Evolutionary conservation across 2,113 vertebrate species (phyloP).

Genomic region (Strix uralensis): DNA sequence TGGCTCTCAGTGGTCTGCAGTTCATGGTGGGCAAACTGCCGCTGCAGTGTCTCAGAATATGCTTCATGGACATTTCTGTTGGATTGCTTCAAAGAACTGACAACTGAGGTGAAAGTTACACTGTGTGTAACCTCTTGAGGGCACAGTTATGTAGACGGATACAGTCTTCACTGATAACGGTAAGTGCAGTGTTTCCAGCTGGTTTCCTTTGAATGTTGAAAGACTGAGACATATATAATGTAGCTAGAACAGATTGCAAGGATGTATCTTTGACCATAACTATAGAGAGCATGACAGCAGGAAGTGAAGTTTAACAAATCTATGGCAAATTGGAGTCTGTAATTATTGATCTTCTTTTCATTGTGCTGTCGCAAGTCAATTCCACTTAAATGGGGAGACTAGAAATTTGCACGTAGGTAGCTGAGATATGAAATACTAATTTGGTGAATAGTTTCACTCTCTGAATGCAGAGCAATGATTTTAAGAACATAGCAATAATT

Average conservation of each 20-base stretch:
- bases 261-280: neutral
- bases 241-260: neutral
- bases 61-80: neutral
- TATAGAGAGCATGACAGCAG: constrained; percentile 3
- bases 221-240: neutral
- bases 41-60: neutral
- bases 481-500: constrained; percentile 33
- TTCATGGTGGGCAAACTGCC: neutral
- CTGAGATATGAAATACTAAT: constrained; percentile 17
- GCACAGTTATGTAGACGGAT: constrained; percentile 34
- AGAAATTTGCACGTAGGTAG: constrained; percentile 7
- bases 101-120: neutral
- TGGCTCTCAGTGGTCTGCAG: neutral
- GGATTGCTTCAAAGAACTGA: neutral
- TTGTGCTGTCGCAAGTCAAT: constrained; percentile 11
- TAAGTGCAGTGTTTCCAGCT: neutral
- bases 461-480: constrained; percentile 32
- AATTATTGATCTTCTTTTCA: constrained; percentile 43
- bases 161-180: neutral
- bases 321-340: neutral
- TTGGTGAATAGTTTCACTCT: neutral
- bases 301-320: constrained; percentile 49
- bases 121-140: constrained; percentile 52
- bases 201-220: neutral
- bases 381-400: neutral